Percentiles rank a stretch among this genome's conserved stretches.
Conservation (phyloP, 2,797 vertebrate genomes). For the Chromis chromis region DNA sequence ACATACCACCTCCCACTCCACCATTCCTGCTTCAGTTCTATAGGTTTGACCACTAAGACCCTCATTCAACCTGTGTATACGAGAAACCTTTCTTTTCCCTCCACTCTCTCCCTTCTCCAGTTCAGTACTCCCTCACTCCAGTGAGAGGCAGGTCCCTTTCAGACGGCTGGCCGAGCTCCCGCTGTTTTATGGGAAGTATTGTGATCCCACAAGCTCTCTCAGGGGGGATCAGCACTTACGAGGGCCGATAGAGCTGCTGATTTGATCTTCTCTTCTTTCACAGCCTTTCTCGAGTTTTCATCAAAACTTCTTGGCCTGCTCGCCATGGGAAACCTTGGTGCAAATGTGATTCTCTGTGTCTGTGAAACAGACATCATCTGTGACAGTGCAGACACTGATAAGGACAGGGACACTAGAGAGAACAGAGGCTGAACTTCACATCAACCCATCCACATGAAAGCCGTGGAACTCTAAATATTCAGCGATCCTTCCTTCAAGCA, state of each 20-base stretch:
- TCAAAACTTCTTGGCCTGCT: constrained; percentile 68
- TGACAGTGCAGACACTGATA: constrained; percentile 65
- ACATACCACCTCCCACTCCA: constrained; percentile 72
- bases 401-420: constrained; percentile 53
- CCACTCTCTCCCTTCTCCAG: constrained; percentile 62
- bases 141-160: constrained; percentile 73
- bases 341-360: constrained; percentile 61
- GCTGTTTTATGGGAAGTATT: constrained; percentile 83
- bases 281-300: constrained; percentile 76
- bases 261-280: constrained; percentile 81
- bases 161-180: constrained; percentile 68
- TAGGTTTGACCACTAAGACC: constrained; percentile 77
- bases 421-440: constrained; percentile 54
- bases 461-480: constrained; percentile 66
- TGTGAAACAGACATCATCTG: constrained; percentile 71
- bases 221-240: constrained; percentile 73
- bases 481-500: constrained; percentile 69
- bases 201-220: constrained; percentile 78
- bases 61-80: constrained; percentile 76
- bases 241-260: constrained; percentile 72
- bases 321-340: constrained; percentile 59
- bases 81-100: constrained; percentile 68
- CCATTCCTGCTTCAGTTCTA: constrained; percentile 67
- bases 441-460: constrained; percentile 72
- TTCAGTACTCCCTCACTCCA: constrained; percentile 62